Conservation (phyloP, 2,113 vertebrate genomes). For the Lanius ludovicianus region DNA sequence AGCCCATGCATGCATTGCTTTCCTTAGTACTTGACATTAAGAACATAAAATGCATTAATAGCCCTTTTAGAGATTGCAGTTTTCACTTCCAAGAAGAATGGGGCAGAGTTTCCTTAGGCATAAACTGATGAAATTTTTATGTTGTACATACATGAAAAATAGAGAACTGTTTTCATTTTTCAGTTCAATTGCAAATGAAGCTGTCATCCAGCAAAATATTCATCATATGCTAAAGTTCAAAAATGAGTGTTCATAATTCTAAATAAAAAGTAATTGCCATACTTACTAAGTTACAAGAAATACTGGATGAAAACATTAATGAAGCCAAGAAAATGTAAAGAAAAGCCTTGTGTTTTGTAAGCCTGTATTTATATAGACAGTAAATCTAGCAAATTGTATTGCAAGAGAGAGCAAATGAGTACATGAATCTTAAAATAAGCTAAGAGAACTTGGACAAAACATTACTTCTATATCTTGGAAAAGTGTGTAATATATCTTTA, state of each 20-base stretch:
- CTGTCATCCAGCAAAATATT: neutral
- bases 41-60: neutral
- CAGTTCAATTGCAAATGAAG: neutral
- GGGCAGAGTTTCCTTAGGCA: neutral
- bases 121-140: neutral
- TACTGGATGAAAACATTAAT: neutral
- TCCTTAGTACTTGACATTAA: neutral
- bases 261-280: neutral
- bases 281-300: neutral
- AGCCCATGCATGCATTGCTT: accelerated
- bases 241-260: neutral
- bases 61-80: neutral
- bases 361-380: neutral
- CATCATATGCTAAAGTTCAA: neutral
- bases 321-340: neutral
- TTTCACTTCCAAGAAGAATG: neutral
- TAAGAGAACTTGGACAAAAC: neutral
- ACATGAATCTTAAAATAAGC: neutral
- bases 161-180: neutral
- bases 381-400: neutral
- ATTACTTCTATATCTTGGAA: neutral
- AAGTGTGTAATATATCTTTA: neutral
- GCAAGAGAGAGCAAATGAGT: neutral
- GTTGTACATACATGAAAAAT: neutral
- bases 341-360: neutral